These are phyloP conservation scores for Idaea aversata DNA, from an alignment of 2,888 invertebrate species.

Conservation along the genomic window DNA sequence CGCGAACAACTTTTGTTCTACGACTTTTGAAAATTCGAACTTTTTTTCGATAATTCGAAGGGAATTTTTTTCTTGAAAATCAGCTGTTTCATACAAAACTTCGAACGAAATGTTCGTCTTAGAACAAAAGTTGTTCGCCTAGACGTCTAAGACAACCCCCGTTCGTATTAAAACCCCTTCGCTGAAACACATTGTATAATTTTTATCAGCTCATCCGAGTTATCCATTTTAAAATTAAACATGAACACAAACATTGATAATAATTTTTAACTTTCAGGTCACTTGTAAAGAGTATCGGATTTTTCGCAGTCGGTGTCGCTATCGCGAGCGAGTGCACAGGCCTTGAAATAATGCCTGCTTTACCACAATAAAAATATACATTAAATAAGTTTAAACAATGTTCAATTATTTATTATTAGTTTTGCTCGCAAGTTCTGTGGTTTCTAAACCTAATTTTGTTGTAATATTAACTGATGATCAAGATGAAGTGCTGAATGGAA, in stretches of 20 bases:
- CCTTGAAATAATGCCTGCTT: slow-evolving; percentile 86
- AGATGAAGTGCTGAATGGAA: slow-evolving; percentile 87
- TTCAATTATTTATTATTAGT: slow-evolving; percentile 63
- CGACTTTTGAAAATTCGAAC: too few species aligned
- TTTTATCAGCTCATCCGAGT: not conserved
- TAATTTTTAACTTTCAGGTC: slow-evolving; percentile 82
- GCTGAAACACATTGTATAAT: too few species aligned
- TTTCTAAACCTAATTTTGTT: slow-evolving; percentile 84
- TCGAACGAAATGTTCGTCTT: too few species aligned
- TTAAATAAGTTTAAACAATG: slow-evolving; percentile 52
- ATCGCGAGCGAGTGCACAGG: slow-evolving; percentile 89
- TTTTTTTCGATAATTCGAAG: too few species aligned
- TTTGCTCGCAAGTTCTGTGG: slow-evolving; percentile 43
- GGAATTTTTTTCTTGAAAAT: too few species aligned
- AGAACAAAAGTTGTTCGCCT: too few species aligned
- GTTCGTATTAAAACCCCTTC: too few species aligned
- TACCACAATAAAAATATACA: slow-evolving; percentile 56
- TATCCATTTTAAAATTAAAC: not conserved
- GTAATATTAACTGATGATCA: slow-evolving; percentile 92
- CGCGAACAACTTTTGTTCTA: too few species aligned
- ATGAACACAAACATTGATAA: slow-evolving; percentile 21
- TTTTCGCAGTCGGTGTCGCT: slow-evolving; percentile 88
- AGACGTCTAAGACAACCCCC: too few species aligned
- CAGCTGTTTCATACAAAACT: too few species aligned
- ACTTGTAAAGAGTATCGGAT: slow-evolving; percentile 88